Conservation (phyloP, 2,888 invertebrate genomes). For the Gnatocerus cornutus region DNA sequence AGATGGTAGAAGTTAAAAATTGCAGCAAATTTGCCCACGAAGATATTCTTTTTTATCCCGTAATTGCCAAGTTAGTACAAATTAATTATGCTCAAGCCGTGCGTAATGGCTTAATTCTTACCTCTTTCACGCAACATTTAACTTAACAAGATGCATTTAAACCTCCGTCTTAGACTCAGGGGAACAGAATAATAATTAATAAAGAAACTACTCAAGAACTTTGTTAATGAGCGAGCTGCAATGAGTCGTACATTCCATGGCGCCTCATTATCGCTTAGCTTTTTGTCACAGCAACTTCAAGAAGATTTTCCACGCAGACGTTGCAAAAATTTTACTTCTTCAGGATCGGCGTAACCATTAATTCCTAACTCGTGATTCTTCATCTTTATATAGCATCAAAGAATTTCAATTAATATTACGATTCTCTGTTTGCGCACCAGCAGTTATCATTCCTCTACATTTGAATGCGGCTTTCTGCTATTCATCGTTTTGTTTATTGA, state of each 20-base stretch:
- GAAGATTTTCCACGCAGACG: conserved; percentile 25
- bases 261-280: conserved; percentile 51
- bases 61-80: conserved; percentile 46
- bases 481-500: conserved; percentile 26
- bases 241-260: conserved; percentile 48
- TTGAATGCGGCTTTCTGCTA: conserved; percentile 20
- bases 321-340: conserved; percentile 35
- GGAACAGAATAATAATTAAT: conserved; percentile 55
- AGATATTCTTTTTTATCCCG: conserved; percentile 9
- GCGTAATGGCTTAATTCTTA: conserved; percentile 54
- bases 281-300: conserved; percentile 34
- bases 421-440: conserved; percentile 15
- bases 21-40: not conserved
- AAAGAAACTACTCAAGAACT: conserved; percentile 50
- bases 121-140: conserved; percentile 56
- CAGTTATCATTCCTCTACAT: conserved; percentile 20
- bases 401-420: conserved; percentile 39
- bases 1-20: conserved; percentile 5
- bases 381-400: conserved; percentile 39
- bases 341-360: conserved; percentile 10
- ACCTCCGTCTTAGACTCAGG: conserved; percentile 34
- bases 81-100: conserved; percentile 50
- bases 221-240: conserved; percentile 51
- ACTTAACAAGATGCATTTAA: conserved; percentile 51
- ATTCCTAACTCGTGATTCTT: conserved; percentile 31